Conservation (phyloP, 2,113 vertebrate genomes). For the Clupea harengus region DNA sequence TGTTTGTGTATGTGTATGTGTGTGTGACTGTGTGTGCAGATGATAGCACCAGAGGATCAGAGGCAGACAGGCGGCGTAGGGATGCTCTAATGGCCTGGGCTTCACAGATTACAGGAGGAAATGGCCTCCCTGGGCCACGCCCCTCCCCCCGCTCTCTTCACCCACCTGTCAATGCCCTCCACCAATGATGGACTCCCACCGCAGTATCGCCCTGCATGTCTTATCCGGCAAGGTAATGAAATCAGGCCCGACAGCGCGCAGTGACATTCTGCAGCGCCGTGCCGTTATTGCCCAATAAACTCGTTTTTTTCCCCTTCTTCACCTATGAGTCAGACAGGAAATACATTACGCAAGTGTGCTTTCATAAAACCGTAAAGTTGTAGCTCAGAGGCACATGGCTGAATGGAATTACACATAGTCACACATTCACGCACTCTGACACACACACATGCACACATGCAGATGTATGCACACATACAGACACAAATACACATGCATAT, state of each 20-base stretch:
- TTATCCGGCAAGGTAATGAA: slow-evolving; percentile 54
- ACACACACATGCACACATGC: background rate
- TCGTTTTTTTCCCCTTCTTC: slow-evolving; percentile 33
- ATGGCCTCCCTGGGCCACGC: slow-evolving; percentile 32
- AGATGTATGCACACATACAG: background rate
- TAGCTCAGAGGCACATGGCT: slow-evolving; percentile 32
- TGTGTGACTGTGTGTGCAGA: background rate
- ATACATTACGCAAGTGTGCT: slow-evolving; percentile 41
- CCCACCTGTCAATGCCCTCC: slow-evolving; percentile 49
- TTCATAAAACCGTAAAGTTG: slow-evolving; percentile 45
- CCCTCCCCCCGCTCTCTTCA: slow-evolving; percentile 32
- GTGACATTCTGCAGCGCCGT: slow-evolving; percentile 55
- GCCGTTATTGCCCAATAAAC: slow-evolving; percentile 49
- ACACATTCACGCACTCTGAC: background rate
- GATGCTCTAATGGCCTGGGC: slow-evolving; percentile 44
- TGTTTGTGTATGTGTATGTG: background rate
- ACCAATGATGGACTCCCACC: slow-evolving; percentile 40
- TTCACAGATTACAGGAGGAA: slow-evolving; percentile 51
- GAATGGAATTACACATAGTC: slow-evolving; percentile 22
- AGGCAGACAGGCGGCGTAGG: slow-evolving; percentile 36
- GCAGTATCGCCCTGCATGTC: slow-evolving; percentile 42
- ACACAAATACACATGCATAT: background rate
- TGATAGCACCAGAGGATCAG: slow-evolving; percentile 37
- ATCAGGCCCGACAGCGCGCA: slow-evolving; percentile 51
- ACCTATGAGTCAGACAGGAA: slow-evolving; percentile 48